Evolutionary conservation across 2,797 vertebrate species (phyloP).

Genomic region (Hypotaenidia philippensis): DNA sequence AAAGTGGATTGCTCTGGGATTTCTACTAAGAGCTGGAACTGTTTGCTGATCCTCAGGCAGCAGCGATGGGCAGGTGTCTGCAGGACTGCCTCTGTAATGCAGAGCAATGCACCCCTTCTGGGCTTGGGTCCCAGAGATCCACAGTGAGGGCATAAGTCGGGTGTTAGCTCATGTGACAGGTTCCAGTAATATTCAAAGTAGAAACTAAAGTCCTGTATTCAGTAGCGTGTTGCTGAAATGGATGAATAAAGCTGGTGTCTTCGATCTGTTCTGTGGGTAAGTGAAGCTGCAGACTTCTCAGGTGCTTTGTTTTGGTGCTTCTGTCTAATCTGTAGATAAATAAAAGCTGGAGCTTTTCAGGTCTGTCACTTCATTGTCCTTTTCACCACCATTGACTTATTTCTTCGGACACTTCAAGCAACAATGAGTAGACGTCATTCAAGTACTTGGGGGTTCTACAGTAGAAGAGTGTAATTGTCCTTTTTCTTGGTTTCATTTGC

Average conservation of each 20-base stretch:
- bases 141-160: background rate
- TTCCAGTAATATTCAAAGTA: background rate
- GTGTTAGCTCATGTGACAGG: background rate
- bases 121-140: background rate
- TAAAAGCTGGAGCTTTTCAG: background rate
- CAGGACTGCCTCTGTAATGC: background rate
- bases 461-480: background rate
- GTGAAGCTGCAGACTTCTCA: background rate
- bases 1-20: background rate
- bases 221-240: background rate
- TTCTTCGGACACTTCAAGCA: background rate
- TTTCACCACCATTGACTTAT: background rate
- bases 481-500: background rate
- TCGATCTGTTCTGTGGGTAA: background rate
- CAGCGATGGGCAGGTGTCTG: background rate
- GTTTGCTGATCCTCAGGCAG: background rate
- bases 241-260: background rate
- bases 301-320: background rate
- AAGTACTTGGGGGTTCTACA: background rate
- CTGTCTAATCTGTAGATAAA: background rate
- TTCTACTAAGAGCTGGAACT: background rate
- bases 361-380: background rate
- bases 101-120: background rate
- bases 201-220: background rate
- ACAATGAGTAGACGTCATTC: background rate